Percentiles rank a stretch among this genome's conserved stretches.
phyloP scores from a whole-genome alignment of 2,888 invertebrate genomes.

The Latrodectus elegans region DNA sequence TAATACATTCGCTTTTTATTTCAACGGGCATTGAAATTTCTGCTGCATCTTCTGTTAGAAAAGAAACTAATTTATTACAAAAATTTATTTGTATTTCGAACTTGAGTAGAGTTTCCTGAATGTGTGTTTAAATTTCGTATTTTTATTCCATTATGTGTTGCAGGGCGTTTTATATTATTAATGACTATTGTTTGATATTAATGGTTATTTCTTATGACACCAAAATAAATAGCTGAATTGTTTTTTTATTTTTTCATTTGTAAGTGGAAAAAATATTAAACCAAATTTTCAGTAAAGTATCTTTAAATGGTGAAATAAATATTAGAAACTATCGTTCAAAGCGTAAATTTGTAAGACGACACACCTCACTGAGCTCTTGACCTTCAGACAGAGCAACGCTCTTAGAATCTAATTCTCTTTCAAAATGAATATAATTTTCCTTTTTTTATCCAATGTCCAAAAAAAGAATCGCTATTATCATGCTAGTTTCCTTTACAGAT shows the following conservation, averaged over 20 bases:
- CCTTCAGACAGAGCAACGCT: conserved; percentile 31
- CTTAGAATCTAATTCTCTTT: neutral
- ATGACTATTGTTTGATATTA: no score
- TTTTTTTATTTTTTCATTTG: neutral
- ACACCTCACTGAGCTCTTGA: conserved; percentile 43
- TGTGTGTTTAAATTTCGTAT: no score
- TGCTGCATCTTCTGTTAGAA: no score
- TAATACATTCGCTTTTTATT: no score
- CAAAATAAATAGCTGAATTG: neutral
- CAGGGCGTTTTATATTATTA: no score
- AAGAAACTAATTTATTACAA: no score
- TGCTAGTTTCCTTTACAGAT: conserved; percentile 1
- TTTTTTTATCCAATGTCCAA: neutral
- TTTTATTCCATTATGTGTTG: no score
- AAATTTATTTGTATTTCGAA: no score
- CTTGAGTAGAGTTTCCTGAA: no score
- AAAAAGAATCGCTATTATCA: conserved; percentile 5
- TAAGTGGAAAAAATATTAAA: no score
- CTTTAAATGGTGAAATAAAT: neutral
- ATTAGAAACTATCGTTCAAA: neutral
- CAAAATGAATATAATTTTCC: neutral
- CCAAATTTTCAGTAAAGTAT: neutral
- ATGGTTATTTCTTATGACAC: no score
- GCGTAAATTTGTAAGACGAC: conserved; percentile 7
- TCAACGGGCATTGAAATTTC: no score